Conservation (phyloP, 2,888 invertebrate genomes). For the Dryadula phaetusa region DNA sequence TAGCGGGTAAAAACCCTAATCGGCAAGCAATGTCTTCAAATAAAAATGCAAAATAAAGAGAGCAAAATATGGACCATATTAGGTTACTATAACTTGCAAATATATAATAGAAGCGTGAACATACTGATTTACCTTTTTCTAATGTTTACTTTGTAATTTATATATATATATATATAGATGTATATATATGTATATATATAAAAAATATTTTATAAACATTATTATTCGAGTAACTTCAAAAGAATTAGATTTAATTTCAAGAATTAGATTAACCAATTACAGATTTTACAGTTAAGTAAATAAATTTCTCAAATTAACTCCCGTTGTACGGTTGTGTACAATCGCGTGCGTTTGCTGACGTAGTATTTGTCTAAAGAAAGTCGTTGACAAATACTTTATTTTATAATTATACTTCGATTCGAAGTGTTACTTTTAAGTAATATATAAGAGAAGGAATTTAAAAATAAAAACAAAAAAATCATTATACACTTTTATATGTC, state of each 20-base stretch:
- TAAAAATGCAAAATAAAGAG: too few relatives aligned
- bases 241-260: not conserved
- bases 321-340: constrained; percentile 6
- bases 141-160: too few relatives aligned
- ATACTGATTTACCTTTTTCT: too few relatives aligned
- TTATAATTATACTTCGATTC: not conserved
- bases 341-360: constrained; percentile 15
- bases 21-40: too few relatives aligned
- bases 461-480: not conserved
- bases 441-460: not conserved
- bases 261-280: not conserved
- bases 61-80: too few relatives aligned
- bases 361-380: not conserved
- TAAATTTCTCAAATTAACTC: not conserved
- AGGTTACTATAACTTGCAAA: too few relatives aligned
- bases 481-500: not conserved
- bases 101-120: too few relatives aligned
- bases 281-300: not conserved
- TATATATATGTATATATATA: too few relatives aligned
- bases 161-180: too few relatives aligned
- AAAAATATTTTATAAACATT: too few relatives aligned
- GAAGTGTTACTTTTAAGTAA: not conserved
- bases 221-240: not conserved
- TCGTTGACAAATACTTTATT: not conserved
- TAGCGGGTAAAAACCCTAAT: too few relatives aligned